A percentile compares a stretch with the other conserved stretches of the same genome.
Evolutionary conservation across 2,113 vertebrate genomes (phyloP).

Genomic region (Anthoscopus minutus): DNA sequence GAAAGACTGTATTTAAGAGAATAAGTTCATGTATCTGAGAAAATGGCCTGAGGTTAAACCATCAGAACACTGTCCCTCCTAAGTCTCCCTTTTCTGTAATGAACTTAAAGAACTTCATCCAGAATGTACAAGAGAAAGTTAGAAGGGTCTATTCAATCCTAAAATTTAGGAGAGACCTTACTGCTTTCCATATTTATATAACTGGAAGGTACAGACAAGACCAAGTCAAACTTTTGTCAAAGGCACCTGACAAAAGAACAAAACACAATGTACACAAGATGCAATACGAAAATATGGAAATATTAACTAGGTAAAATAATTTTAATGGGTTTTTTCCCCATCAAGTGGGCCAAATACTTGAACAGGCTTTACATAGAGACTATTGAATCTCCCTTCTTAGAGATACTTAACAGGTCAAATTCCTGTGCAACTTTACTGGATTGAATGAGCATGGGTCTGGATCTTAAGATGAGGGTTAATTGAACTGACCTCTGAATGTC

Average conservation of each 20-base stretch:
- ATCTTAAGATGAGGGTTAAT: neutral
- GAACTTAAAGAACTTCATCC: neutral
- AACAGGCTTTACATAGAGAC: neutral
- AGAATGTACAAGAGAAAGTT: neutral
- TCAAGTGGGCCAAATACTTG: neutral
- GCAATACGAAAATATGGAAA: neutral
- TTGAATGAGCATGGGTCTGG: neutral
- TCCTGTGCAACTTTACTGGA: neutral
- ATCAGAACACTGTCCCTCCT: neutral
- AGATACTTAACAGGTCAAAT: neutral
- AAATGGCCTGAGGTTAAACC: neutral
- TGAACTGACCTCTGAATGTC: neutral
- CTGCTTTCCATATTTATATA: neutral
- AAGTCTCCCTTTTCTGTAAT: neutral
- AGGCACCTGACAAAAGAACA: neutral
- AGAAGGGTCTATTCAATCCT: neutral
- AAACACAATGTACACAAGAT: neutral
- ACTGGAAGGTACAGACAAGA: neutral
- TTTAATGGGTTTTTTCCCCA: neutral
- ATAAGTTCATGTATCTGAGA: neutral
- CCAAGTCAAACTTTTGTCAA: neutral
- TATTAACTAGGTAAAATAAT: neutral
- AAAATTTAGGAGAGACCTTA: neutral
- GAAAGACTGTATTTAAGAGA: neutral
- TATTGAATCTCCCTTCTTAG: neutral